Conservation (phyloP, 2,797 vertebrate genomes). For the Tangara arthus region DNA sequence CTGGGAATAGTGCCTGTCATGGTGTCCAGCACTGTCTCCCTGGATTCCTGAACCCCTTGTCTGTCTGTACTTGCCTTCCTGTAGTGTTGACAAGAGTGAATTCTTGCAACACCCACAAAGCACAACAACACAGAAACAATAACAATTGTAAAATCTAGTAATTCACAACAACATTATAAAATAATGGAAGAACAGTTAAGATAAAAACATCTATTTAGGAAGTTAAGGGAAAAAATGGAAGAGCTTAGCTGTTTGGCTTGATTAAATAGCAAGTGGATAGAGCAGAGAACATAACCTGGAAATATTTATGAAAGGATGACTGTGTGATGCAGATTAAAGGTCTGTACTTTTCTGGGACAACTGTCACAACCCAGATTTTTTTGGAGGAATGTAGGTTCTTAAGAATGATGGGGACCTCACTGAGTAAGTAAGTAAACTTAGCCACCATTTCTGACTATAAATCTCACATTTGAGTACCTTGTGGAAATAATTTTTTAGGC, state of each 20-base stretch:
- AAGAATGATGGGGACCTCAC: fast-evolving
- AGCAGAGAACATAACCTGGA: neutral
- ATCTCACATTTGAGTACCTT: neutral
- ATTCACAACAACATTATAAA: neutral
- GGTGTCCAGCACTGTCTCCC: neutral
- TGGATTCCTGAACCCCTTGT: neutral
- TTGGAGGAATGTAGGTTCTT: neutral
- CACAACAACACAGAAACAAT: neutral
- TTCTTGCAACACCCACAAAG: neutral
- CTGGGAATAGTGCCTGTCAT: neutral
- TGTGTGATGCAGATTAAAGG: neutral
- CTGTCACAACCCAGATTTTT: neutral
- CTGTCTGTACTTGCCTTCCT: neutral
- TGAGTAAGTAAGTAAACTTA: neutral
- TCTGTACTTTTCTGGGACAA: neutral
- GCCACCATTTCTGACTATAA: neutral
- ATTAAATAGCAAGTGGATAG: neutral
- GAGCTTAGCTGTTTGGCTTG: neutral
- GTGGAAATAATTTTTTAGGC: neutral
- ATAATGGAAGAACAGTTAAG: neutral
- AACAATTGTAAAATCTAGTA: neutral
- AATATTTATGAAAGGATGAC: neutral
- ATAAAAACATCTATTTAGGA: neutral
- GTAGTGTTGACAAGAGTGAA: neutral
- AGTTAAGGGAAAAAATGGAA: neutral